phyloP scores from a whole-genome alignment of 2,797 vertebrate species.

The Typhlichthys eigenmanni region DNA sequence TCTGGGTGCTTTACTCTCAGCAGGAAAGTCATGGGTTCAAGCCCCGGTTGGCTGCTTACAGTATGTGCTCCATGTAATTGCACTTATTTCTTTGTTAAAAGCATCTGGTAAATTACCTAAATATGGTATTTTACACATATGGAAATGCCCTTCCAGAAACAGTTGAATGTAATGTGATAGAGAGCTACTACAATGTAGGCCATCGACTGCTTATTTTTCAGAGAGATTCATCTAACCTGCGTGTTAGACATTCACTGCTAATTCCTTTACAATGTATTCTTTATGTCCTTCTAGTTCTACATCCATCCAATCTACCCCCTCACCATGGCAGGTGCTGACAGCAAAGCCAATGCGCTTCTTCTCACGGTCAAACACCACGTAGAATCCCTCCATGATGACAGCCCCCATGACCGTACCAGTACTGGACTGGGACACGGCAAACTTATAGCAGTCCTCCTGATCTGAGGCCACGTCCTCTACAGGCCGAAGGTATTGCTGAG shows the following conservation, averaged over 20 bases:
- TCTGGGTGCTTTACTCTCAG: no score
- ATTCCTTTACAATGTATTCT: no score
- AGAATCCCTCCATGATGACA: slow-evolving; percentile 99
- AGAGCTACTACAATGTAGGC: no score
- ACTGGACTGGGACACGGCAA: slow-evolving; percentile 96
- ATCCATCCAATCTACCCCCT: slow-evolving; percentile 43
- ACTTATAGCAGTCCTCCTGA: slow-evolving; percentile 98
- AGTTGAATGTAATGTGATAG: no score
- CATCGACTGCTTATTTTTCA: no score
- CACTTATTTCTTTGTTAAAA: no score
- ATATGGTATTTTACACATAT: no score
- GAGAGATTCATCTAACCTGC: not conserved
- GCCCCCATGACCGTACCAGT: slow-evolving; percentile 98
- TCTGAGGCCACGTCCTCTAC: slow-evolving; percentile 96
- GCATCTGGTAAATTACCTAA: no score
- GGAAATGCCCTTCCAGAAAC: no score
- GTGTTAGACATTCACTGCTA: not conserved
- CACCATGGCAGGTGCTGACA: slow-evolving; percentile 94
- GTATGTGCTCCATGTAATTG: no score
- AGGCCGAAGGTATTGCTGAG: slow-evolving; percentile 94
- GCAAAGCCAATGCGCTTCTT: slow-evolving; percentile 95
- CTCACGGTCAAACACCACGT: slow-evolving; percentile 94
- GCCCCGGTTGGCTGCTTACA: no score
- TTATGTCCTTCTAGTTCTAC: not conserved
- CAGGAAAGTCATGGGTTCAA: no score